Conservation (phyloP, 2,113 vertebrate genomes). For the Choloepus hoffmanni region DNA sequence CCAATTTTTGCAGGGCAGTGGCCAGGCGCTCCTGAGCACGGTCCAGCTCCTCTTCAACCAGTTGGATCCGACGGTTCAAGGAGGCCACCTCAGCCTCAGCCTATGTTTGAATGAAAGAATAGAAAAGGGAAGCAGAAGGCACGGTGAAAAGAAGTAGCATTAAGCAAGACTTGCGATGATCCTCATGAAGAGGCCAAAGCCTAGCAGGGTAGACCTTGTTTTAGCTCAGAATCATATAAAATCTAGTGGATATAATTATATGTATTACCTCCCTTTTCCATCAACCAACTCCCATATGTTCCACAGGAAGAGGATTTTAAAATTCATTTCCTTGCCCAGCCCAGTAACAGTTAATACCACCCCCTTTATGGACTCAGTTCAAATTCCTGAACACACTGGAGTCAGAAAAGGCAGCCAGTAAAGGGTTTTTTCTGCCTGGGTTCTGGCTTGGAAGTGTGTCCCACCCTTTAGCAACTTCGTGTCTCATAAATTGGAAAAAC, state of each 20-base stretch:
- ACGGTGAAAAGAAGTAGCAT: not conserved
- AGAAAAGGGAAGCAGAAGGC: not conserved
- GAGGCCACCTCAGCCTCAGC: constrained; percentile 93
- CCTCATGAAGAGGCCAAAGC: not conserved
- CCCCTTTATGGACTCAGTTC: constrained; percentile 24
- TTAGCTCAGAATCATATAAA: not conserved
- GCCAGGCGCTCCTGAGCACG: constrained; percentile 92
- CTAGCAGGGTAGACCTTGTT: not conserved
- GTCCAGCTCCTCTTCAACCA: constrained; percentile 95
- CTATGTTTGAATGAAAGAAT: constrained; percentile 79
- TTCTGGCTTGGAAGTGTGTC: not conserved
- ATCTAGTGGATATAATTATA: not conserved
- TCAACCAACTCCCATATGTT: not conserved
- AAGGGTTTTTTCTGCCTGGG: not conserved
- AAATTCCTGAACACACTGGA: constrained; percentile 6
- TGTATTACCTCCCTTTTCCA: not conserved
- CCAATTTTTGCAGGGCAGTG: constrained; percentile 92
- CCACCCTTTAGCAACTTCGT: not conserved
- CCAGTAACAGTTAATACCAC: not conserved
- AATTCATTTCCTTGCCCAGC: constrained; percentile 44
- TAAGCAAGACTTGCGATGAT: not conserved
- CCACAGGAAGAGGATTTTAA: constrained; percentile 27
- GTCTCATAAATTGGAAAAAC: not conserved
- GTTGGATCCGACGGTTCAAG: constrained; percentile 93
- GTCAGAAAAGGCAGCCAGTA: not conserved